Base-by-base conservation (phyloP, 2,888 invertebrate species). In the Campopleginae sp. region DNA sequence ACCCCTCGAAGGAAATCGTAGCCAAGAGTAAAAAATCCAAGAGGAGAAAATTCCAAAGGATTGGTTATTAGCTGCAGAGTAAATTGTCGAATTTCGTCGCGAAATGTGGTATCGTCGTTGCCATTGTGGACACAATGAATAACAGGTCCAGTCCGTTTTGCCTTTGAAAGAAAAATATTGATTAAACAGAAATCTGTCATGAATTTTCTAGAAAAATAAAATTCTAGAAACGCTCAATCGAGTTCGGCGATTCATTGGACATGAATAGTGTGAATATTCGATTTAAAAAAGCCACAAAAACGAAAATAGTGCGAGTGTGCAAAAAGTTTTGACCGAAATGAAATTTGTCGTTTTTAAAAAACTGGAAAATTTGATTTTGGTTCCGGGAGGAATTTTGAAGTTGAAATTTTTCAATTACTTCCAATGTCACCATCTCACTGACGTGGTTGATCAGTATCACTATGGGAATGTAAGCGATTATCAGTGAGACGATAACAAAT, bases 51-150 rank as follows among this genome's bases (percentile, higher is more conserved):
- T 23, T 14, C 19, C 51, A 88, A 19, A 44, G 85, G 86, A 82
- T 88, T 85, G 14, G 86, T 81, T 27, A 76, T 65, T 44, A 87
- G 70, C 72, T 87, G 87, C 0, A 87, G 42, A n/a, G 72, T 66
- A 23, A 86, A 86, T 33, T 86, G 86, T 31, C 80, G 71, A 19
- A 88, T 80, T 76, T 86, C 80, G 38, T 71, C 44, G 7, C 27
- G 48, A 31, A 82, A 80, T 68, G 72, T 46, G 2, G 38, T 2
- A 66, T 80, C 70, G 2, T 38, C 14, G 42, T 14, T 42, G 3
- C 4, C 6, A 7, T 42, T 48, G 46, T 51, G 58, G 19, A 85
- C 19, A 3, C 71, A n/a, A 66, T 82, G 76, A n/a, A 85, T 76
- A 2, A 82, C 51, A 0, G 27, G n/a, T 10, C 79, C 66, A 2